Evolutionary conservation across 2,113 vertebrate genomes (phyloP).

Genomic region (Lipophrys pholis): DNA sequence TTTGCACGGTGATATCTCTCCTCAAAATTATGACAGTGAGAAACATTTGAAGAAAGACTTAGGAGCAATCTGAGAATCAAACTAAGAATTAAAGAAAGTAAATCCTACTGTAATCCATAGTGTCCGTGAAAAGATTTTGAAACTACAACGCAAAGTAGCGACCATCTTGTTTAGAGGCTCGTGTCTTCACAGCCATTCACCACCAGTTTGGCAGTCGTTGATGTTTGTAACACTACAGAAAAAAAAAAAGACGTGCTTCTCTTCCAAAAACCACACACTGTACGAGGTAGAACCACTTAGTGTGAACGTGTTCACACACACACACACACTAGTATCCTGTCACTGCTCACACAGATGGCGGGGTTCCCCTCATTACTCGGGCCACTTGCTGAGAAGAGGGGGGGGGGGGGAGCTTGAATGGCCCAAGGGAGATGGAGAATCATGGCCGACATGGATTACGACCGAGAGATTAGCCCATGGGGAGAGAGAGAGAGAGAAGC

Average conservation of each 20-base stretch:
- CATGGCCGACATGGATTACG: constrained; percentile 79
- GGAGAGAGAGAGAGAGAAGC: constrained; percentile 34
- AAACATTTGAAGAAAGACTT: not conserved
- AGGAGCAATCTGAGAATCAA: not conserved
- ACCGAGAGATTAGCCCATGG: constrained; percentile 80
- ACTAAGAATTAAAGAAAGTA: not conserved
- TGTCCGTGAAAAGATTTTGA: not conserved
- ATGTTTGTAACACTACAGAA: not conserved
- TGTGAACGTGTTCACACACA: constrained; percentile 19
- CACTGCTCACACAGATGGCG: constrained; percentile 77
- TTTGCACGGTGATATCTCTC: too few relatives aligned
- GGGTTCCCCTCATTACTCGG: constrained; percentile 80
- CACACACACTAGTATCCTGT: constrained; percentile 47
- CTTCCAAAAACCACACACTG: not conserved
- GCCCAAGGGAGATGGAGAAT: constrained; percentile 76
- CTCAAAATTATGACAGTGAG: too few relatives aligned
- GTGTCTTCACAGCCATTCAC: constrained; percentile 2
- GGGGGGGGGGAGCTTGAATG: constrained; percentile 66
- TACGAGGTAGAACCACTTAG: constrained; percentile 25
- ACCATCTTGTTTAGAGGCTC: not conserved
- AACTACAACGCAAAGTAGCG: not conserved
- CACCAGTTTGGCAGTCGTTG: not conserved
- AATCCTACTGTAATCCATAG: not conserved
- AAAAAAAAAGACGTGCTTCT: constrained; percentile 12
- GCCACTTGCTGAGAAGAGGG: constrained; percentile 77